Conservation (phyloP, 2,113 vertebrate species). For the Lepisosteus osseus region DNA sequence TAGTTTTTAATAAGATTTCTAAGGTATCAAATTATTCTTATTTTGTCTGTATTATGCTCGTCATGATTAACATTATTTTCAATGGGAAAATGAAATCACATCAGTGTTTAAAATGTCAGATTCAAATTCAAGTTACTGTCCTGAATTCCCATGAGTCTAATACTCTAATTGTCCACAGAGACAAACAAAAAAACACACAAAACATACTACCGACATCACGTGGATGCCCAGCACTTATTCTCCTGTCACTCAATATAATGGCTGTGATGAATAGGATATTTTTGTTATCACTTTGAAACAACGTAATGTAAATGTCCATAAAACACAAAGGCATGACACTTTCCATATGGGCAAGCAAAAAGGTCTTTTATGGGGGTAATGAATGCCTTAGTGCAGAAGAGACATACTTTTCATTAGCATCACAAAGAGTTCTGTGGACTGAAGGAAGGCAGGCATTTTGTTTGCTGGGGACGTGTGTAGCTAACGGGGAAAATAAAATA, state of each 20-base stretch:
- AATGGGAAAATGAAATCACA: slow-evolving; percentile 41
- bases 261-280: slow-evolving; percentile 2
- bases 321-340: slow-evolving; percentile 30
- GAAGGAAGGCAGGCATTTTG: slow-evolving; percentile 39
- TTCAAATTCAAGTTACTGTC: background rate
- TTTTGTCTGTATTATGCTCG: slow-evolving; percentile 20
- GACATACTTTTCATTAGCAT: slow-evolving; percentile 43
- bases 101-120: slow-evolving; percentile 27
- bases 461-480: slow-evolving; percentile 28
- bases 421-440: slow-evolving; percentile 48
- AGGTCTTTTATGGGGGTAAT: slow-evolving; percentile 10
- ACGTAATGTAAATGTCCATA: slow-evolving; percentile 30
- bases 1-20: slow-evolving; percentile 6
- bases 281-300: slow-evolving; percentile 48
- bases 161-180: slow-evolving; percentile 13
- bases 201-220: slow-evolving; percentile 18
- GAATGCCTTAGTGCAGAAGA: slow-evolving; percentile 54
- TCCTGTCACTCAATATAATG: slow-evolving; percentile 19
- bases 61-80: slow-evolving; percentile 43
- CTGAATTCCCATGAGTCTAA: too few relatives aligned
- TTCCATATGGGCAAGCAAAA: slow-evolving; percentile 35
- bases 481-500: slow-evolving; percentile 5
- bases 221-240: slow-evolving; percentile 3
- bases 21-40: background rate
- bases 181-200: slow-evolving; percentile 36